Base-by-base conservation (phyloP, 2,888 invertebrate genomes). In the Glyphotaelius pellucidus region DNA sequence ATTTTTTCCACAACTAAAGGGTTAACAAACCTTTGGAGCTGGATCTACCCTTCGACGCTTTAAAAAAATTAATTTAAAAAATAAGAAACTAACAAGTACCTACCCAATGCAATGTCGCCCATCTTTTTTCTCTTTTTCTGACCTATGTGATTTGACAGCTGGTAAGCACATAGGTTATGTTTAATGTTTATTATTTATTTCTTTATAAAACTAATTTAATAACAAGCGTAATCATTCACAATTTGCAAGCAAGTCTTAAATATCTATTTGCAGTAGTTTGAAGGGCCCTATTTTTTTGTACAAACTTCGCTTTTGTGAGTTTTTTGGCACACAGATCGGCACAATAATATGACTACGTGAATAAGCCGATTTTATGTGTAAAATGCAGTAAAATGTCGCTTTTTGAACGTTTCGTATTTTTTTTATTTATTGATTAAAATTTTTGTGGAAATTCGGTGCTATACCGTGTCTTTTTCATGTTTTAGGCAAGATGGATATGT, bases 401-500 rank as follows among this genome's bases (percentile, higher is more conserved):
- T n/a, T 67, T 67, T 25, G 67, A 67, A 67, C 25, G n/a, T n/a
- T 67, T 25, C 11, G 25, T 5, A 2, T 67, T 0, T 67, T 67
- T 67, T 67, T 67, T 67, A 67, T n/a, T 67, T 67, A 25, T 5
- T 3, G 67, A 67, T 67, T 67, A 1, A 52, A 25, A 9, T n/a
- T 67, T 67, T 67, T n/a, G 3, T 25, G 25, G 7, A 67, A 67
- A 67, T 67, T 4, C 25, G 25, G 25, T 4, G 25, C 25, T 67
- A n/a, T 25, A 67, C n/a, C 7, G n/a, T 67, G 25, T 67, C 9
- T 67, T 42, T 67, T 67, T 67, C 67, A n/a, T 67, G 67, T 52
- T 19, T 87, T 80, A 89, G 89, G 80, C 25, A 52, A 35, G 19
- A 92, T 92, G 90, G 92, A 92, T 90, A 91, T 91, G 90, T 52